Evolutionary conservation across 2,113 vertebrate species (phyloP).

Genomic region (Siphamia tubifer): DNA sequence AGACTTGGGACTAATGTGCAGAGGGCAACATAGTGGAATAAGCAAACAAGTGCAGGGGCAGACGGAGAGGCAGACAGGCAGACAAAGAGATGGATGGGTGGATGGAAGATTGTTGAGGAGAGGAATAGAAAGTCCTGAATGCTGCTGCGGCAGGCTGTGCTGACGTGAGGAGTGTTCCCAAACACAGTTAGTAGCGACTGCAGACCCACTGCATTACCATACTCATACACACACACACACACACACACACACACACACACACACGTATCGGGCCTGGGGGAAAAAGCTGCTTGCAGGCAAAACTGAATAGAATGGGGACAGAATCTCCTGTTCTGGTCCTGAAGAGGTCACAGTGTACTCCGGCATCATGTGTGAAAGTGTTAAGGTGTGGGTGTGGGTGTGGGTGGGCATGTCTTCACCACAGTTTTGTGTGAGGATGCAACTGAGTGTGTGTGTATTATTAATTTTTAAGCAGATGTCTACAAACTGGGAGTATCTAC

Average conservation of each 20-base stretch:
- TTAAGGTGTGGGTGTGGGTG: not conserved
- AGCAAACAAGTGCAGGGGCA: slow-evolving; percentile 20
- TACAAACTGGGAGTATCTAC: slow-evolving; percentile 6
- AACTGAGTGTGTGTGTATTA: not conserved
- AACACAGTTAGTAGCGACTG: slow-evolving; percentile 69
- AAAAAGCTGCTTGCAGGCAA: slow-evolving; percentile 43
- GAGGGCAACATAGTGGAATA: slow-evolving; percentile 20
- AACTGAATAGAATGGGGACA: slow-evolving; percentile 59
- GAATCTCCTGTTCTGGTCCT: slow-evolving; percentile 54
- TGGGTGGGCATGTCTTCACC: not conserved
- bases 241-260: slow-evolving; percentile 7
- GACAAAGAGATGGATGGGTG: slow-evolving; percentile 52
- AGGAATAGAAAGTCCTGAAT: slow-evolving; percentile 67
- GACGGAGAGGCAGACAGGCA: slow-evolving; percentile 21
- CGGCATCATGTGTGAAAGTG: slow-evolving; percentile 7
- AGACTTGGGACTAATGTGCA: not conserved
- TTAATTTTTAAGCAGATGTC: not conserved
- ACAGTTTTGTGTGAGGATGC: slow-evolving; percentile 4
- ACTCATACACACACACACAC: slow-evolving; percentile 25
- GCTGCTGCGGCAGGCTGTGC: slow-evolving; percentile 69
- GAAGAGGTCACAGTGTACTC: slow-evolving; percentile 68
- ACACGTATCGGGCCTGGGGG: slow-evolving; percentile 23
- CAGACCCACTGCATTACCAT: slow-evolving; percentile 70
- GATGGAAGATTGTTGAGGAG: slow-evolving; percentile 55
- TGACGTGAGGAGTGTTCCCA: slow-evolving; percentile 78